phyloP scores from a whole-genome alignment of 2,888 invertebrate genomes.

The Caenorhabditis uteleia region DNA sequence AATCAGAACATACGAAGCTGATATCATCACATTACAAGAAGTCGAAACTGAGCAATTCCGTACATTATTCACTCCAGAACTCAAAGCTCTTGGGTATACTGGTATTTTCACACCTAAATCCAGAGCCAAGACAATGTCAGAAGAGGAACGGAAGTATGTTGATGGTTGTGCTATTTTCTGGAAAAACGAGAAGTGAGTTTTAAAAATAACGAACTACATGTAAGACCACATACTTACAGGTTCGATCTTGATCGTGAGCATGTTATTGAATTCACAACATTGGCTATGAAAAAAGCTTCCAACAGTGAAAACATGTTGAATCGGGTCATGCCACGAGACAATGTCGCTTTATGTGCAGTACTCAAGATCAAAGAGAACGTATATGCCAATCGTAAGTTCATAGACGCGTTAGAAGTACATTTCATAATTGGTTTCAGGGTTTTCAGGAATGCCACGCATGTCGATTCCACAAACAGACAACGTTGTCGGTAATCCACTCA shows the following conservation, averaged over 20 bases:
- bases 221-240: conserved; percentile 74
- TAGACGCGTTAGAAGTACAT: not conserved
- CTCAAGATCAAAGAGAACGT: conserved; percentile 92
- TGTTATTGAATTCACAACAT: conserved; percentile 89
- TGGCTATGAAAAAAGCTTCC: conserved; percentile 97
- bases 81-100: conserved; percentile 82
- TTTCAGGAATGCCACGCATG: no score
- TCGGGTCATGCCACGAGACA: conserved; percentile 80
- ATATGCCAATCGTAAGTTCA: conserved; percentile 81
- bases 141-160: conserved; percentile 93
- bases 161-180: conserved; percentile 99
- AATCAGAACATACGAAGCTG: conserved; percentile 92
- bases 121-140: conserved; percentile 95
- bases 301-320: conserved; percentile 83
- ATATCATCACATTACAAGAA: conserved; percentile 93
- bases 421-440: conserved; percentile 17
- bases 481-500: conserved; percentile 81
- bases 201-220: no score
- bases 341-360: conserved; percentile 93
- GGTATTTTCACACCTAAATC: conserved; percentile 91
- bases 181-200: conserved; percentile 73
- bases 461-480: conserved; percentile 70
- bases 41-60: conserved; percentile 99
- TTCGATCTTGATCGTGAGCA: conserved; percentile 93
- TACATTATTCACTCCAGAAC: conserved; percentile 91